A percentile compares a stretch with the other conserved stretches of the same genome.
Conservation (phyloP, 2,888 invertebrate genomes). For the Drosophila acutilabella region DNA sequence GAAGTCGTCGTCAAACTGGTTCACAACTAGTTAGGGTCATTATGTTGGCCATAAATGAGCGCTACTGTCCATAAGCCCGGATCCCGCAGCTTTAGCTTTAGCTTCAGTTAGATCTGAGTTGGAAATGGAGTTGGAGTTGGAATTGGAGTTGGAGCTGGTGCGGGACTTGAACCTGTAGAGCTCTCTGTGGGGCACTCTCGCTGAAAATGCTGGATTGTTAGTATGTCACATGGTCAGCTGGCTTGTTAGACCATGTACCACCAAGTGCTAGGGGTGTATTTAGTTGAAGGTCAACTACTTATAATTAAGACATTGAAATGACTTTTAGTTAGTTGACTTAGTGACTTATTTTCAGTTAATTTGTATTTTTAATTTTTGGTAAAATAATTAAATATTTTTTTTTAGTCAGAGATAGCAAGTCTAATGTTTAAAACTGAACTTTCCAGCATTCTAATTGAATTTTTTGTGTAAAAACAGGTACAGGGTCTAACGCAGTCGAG, state of each 20-base stretch:
- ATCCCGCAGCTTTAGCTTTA: not conserved
- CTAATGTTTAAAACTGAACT: too few relatives aligned
- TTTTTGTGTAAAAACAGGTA: not conserved
- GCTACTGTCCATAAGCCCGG: conserved; percentile 35
- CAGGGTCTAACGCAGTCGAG: not conserved
- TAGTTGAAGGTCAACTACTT: not conserved
- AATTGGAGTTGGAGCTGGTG: conserved; percentile 4
- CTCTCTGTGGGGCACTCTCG: conserved; percentile 40
- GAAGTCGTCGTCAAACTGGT: conserved; percentile 55
- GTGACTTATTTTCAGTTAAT: too few relatives aligned
- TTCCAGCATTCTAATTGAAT: too few relatives aligned
- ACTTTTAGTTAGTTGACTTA: too few relatives aligned
- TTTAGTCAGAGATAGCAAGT: too few relatives aligned
- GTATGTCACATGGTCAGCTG: conserved; percentile 33
- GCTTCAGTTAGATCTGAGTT: not conserved
- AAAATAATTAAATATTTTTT: too few relatives aligned
- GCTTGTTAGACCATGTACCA: not conserved
- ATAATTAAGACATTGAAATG: too few relatives aligned
- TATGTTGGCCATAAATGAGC: conserved; percentile 31
- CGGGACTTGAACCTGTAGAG: conserved; percentile 2
- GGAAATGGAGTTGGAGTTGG: conserved; percentile 2
- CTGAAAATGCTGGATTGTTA: conserved; percentile 38
- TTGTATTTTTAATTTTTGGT: too few relatives aligned
- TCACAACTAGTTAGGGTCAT: conserved; percentile 44
- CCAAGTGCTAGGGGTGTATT: not conserved